These are phyloP conservation scores for Watsonalla binaria DNA, from an alignment of 2,888 invertebrate species.

Conservation along the genomic window DNA sequence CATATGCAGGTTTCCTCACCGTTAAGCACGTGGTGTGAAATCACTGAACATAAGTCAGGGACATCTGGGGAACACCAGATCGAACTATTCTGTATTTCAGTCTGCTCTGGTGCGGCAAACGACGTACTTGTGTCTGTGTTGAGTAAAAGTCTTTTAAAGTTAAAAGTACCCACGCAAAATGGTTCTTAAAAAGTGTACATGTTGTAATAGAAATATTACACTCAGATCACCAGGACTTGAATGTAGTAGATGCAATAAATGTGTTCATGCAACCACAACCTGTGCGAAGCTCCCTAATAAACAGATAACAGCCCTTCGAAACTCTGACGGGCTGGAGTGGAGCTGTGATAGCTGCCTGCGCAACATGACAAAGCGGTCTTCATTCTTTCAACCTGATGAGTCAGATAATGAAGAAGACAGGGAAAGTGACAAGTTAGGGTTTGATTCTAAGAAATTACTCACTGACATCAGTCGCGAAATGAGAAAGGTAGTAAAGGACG, in stretches of 20 bases:
- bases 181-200: too few relatives aligned
- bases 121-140: too few relatives aligned
- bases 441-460: conserved; percentile 13
- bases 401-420: conserved; percentile 10
- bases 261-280: conserved; percentile 12
- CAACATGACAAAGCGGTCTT: conserved; percentile 14
- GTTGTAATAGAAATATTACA: too few relatives aligned
- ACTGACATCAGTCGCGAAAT: conserved; percentile 15
- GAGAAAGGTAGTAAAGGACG: conserved; percentile 16
- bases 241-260: conserved; percentile 7
- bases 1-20: too few relatives aligned
- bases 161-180: too few relatives aligned
- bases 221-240: too few relatives aligned
- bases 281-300: conserved; percentile 14
- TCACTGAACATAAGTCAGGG: too few relatives aligned
- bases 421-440: conserved; percentile 1
- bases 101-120: too few relatives aligned
- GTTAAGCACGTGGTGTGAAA: too few relatives aligned
- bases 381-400: conserved; percentile 16
- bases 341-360: conserved; percentile 12
- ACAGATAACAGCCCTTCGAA: not conserved
- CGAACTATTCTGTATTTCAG: too few relatives aligned
- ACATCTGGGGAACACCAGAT: too few relatives aligned
- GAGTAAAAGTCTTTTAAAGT: too few relatives aligned
- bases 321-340: conserved; percentile 8